A percentile compares a stretch with the other conserved stretches of the same genome.
Evolutionary conservation across 2,888 invertebrate genomes (phyloP).

Genomic region (Luperina testacea): DNA sequence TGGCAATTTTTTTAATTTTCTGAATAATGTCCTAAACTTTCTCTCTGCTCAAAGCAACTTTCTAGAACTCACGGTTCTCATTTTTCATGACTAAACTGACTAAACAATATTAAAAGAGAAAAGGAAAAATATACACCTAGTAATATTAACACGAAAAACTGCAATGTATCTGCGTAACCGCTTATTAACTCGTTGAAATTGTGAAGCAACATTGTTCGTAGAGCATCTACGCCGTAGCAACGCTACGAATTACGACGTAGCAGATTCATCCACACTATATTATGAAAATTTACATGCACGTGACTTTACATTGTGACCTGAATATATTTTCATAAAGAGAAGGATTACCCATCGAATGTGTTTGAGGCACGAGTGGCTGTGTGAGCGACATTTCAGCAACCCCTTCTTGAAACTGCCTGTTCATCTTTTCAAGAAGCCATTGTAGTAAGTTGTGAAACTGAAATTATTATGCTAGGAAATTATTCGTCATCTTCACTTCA

Average conservation of each 20-base stretch:
- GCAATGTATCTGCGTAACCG: background rate
- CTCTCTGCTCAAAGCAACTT: no score
- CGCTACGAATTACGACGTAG: conserved; percentile 41
- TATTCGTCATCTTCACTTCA: conserved; percentile 52
- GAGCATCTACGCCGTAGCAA: conserved; percentile 49
- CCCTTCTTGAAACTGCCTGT: conserved; percentile 60
- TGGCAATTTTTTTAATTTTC: background rate
- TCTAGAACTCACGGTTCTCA: background rate
- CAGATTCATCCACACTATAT: conserved; percentile 23
- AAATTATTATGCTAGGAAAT: conserved; percentile 61
- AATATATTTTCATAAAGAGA: conserved; percentile 41
- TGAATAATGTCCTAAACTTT: background rate
- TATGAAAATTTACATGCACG: conserved; percentile 35
- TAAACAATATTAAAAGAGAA: background rate
- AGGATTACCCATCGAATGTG: conserved; percentile 23
- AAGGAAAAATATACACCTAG: background rate
- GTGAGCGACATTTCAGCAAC: conserved; percentile 47
- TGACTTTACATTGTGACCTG: conserved; percentile 28
- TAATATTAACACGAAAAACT: background rate
- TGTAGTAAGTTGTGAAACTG: conserved; percentile 64
- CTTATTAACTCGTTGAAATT: conserved; percentile 26
- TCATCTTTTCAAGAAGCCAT: conserved; percentile 68
- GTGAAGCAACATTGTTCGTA: conserved; percentile 30
- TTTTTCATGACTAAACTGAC: background rate
- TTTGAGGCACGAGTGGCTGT: conserved; percentile 25